These are phyloP conservation scores for Poeciliopsis turneri DNA, from an alignment of 2,797 vertebrate genomes.

Conservation along the genomic window DNA sequence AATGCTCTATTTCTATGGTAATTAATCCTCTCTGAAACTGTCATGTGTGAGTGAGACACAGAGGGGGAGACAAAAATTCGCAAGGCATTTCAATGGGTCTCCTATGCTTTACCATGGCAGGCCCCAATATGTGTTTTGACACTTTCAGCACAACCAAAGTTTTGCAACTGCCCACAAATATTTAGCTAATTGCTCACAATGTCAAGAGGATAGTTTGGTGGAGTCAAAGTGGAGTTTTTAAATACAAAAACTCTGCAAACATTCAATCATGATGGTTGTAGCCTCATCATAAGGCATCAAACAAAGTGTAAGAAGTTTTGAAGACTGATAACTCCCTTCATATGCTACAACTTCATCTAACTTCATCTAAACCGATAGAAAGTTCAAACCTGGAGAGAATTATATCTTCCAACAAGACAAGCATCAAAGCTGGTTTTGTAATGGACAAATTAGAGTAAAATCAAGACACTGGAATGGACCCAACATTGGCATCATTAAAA, in stretches of 20 bases:
- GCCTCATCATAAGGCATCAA: background rate
- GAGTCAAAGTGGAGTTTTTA: background rate
- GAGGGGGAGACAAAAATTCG: no score
- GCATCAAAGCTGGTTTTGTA: constrained; percentile 1
- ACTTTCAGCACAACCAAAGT: background rate
- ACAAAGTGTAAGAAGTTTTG: background rate
- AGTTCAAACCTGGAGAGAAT: no score
- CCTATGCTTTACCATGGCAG: background rate
- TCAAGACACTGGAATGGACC: background rate
- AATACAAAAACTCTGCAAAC: background rate
- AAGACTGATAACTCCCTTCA: background rate
- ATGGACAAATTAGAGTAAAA: background rate
- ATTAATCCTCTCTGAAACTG: no score
- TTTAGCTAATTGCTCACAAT: background rate
- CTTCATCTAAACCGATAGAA: background rate
- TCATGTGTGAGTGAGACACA: no score
- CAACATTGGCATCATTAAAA: background rate
- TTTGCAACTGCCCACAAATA: background rate
- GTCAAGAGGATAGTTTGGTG: background rate
- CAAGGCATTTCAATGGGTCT: no score
- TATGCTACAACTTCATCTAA: background rate
- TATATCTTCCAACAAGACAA: background rate
- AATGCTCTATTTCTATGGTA: no score
- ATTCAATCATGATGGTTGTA: background rate
- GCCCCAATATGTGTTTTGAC: background rate